These are phyloP conservation scores for Haliclystus octoradiatus DNA, from an alignment of 30 jellyfish, hydroid and myxozoan genomes.

Conservation along the genomic window DNA sequence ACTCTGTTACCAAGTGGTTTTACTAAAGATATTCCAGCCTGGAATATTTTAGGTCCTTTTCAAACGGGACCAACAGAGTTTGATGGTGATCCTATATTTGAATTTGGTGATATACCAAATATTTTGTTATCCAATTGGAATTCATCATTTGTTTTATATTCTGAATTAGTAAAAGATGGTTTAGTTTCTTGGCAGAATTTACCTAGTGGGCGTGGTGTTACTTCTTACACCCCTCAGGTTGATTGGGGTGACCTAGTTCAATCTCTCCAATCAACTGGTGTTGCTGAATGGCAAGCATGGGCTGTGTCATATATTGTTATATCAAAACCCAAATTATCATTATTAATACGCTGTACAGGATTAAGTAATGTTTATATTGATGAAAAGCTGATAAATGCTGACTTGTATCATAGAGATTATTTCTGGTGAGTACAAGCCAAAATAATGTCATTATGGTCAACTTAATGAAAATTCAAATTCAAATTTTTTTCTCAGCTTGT, in stretches of 20 bases:
- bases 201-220: too few relatives aligned
- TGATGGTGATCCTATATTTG: constrained; percentile 15
- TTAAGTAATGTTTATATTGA: constrained; percentile 1
- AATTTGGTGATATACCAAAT: not conserved
- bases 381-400: constrained; percentile 5
- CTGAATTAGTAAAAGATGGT: constrained; percentile 4
- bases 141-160: not conserved
- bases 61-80: constrained; percentile 7
- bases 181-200: not conserved
- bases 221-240: not conserved
- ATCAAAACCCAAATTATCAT: not conserved
- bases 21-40: too few relatives aligned
- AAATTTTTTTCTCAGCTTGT: too few relatives aligned
- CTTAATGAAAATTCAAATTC: too few relatives aligned
- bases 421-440: constrained; percentile 1
- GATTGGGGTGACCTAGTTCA: constrained; percentile 4
- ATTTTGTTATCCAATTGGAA: not conserved
- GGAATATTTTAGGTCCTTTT: constrained; percentile 14
- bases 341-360: not conserved
- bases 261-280: constrained; percentile 8
- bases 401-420: constrained; percentile 1
- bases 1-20: too few relatives aligned
- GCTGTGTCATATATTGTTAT: not conserved
- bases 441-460: too few relatives aligned
- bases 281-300: constrained; percentile 13